phyloP scores from a whole-genome alignment of 2,888 invertebrate genomes.

The Desoria tigrina region DNA sequence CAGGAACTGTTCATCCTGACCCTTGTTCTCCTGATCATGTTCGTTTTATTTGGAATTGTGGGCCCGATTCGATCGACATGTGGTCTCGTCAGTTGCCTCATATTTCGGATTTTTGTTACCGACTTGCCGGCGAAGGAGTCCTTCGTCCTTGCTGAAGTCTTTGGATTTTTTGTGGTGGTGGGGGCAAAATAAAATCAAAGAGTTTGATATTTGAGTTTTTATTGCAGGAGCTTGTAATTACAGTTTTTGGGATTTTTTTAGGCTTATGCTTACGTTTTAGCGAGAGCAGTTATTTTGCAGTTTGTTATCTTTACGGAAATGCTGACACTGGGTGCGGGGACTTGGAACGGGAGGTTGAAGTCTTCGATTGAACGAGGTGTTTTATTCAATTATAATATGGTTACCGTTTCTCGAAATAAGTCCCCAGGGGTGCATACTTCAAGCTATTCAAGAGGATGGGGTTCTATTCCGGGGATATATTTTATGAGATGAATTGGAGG shows the following conservation, averaged over 20 bases:
- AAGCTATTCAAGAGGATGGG: background rate
- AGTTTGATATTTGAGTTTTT: slow-evolving; percentile 2
- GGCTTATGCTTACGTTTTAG: slow-evolving; percentile 6
- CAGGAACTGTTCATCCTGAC: background rate
- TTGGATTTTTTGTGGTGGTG: slow-evolving; percentile 25
- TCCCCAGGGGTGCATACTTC: background rate
- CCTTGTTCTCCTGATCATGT: background rate
- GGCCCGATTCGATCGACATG: background rate
- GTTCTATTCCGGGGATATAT: too few species aligned
- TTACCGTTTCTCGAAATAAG: too few species aligned
- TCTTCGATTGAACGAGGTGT: background rate
- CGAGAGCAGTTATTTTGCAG: slow-evolving; percentile 25
- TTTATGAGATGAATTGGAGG: too few species aligned
- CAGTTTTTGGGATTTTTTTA: background rate
- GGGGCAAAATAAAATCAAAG: slow-evolving; percentile 2
- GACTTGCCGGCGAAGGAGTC: background rate
- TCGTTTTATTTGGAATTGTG: background rate
- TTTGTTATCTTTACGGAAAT: slow-evolving; percentile 26
- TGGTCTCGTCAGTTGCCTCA: slow-evolving; percentile 7
- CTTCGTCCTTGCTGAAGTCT: slow-evolving; percentile 13
- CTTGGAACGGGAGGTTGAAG: slow-evolving; percentile 33
- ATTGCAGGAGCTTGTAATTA: slow-evolving; percentile 6
- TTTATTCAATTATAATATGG: background rate
- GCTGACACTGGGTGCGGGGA: slow-evolving; percentile 20
- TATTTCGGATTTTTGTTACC: slow-evolving; percentile 3